Conservation (phyloP, 2,888 invertebrate species). For the Pinctada fucata region DNA sequence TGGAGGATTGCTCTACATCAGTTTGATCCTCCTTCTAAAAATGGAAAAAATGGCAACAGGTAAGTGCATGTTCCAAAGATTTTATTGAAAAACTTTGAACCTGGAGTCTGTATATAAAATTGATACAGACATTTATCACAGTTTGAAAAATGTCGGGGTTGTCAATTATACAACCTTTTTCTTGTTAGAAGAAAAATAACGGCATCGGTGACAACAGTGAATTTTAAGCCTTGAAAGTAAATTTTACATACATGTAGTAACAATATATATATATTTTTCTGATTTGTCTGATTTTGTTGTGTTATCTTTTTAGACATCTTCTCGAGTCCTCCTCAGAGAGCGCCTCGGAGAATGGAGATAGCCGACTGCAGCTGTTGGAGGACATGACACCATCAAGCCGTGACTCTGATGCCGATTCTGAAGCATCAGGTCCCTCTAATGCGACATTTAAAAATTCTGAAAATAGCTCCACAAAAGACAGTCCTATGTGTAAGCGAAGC, state of each 20-base stretch:
- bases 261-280: too few relatives aligned
- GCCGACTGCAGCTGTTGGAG: not conserved
- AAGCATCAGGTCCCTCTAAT: not conserved
- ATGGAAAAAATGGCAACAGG: constrained; percentile 15
- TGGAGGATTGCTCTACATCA: constrained; percentile 91
- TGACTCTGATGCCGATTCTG: constrained; percentile 16
- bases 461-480: too few relatives aligned
- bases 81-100: too few relatives aligned
- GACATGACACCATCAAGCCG: constrained; percentile 7
- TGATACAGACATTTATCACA: too few relatives aligned
- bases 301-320: not conserved
- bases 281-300: not conserved
- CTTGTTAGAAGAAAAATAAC: too few relatives aligned
- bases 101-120: too few relatives aligned
- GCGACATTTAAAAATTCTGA: too few relatives aligned
- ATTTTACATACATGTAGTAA: too few relatives aligned
- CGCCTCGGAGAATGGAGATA: constrained; percentile 23
- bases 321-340: constrained; percentile 25
- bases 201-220: too few relatives aligned
- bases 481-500: not conserved
- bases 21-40: constrained; percentile 61
- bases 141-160: too few relatives aligned
- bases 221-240: too few relatives aligned
- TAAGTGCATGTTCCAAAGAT: not conserved
- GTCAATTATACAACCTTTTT: too few relatives aligned